Base-by-base conservation (phyloP, 1,140 invertebrate genomes). In the Orchesella cincta region DNA sequence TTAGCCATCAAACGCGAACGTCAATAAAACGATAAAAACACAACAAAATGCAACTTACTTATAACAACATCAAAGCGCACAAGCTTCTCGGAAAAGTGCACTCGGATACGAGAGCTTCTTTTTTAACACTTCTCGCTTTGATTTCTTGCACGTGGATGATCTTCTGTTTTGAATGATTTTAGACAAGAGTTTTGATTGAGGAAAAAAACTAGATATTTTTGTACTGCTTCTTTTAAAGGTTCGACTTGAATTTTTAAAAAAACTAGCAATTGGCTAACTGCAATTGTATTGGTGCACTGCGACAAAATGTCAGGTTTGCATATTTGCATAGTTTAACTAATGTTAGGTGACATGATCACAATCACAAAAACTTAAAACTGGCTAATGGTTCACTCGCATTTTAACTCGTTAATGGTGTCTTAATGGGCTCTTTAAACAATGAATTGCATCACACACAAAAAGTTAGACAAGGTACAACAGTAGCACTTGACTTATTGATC, bases 401-500 rank as follows among this genome's bases (percentile, higher is more conserved):
- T 46, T 20, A 46, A 46, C 8, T 12, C 39, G 20, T 12, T 46
- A 20, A 46, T n/a, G 39, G 8, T 46, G 39, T 46, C 8, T 46
- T 46, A 46, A 12, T 46, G 8, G 39, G 39, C 8, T 46, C 20
- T 46, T 12, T 12, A 12, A 12, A 46, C 20, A 46, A 12, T 57
- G 23, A 14, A 14, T 57, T 57, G 52, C 23, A 26, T 57, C 52
- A 57, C 52, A n/a, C 12, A 57, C 12, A n/a, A 12, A 57, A 14
- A 57, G 23, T n/a, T 14, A 18, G 23, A n/a, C 52, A 57, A 8
- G 23, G 12, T 14, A n/a, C 14, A 57, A 57, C 52, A 57, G 52
- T 57, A 57, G 52, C 52, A 57, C 52, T 57, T 57, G 52, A 57
- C 52, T 46, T 57, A 57, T 57, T 57, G 52, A 57, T 5, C 52